These are phyloP conservation scores for Hormaphis cornu DNA, from an alignment of 1,140 invertebrate species.

Conservation along the genomic window DNA sequence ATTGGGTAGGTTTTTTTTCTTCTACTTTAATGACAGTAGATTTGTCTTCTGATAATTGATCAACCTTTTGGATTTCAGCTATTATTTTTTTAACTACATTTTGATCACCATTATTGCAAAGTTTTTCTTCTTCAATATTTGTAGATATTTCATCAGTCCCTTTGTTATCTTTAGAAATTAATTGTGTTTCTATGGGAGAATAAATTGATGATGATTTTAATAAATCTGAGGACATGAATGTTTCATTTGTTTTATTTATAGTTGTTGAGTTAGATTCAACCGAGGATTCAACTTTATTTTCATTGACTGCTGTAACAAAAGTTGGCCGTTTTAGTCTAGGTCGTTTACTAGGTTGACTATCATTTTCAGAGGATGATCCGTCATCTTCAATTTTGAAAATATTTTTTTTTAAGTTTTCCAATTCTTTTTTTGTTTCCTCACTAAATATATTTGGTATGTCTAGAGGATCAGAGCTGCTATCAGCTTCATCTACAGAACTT, in stretches of 20 bases:
- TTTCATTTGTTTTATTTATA: background rate
- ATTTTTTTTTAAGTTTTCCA: slow-evolving; percentile 22
- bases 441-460: slow-evolving; percentile 3
- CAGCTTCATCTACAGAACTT: background rate
- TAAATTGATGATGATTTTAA: background rate
- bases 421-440: slow-evolving; percentile 25
- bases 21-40: background rate
- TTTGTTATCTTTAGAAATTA: background rate
- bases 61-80: background rate
- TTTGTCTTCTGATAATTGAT: background rate
- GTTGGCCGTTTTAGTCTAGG: slow-evolving; percentile 19
- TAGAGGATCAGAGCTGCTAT: background rate
- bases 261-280: no score
- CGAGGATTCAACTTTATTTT: background rate
- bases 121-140: background rate
- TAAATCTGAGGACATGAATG: background rate
- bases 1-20: background rate
- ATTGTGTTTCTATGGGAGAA: background rate
- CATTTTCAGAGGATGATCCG: slow-evolving; percentile 24
- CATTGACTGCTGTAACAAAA: background rate
- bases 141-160: background rate
- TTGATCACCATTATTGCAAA: background rate
- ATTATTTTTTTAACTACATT: background rate
- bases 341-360: slow-evolving; percentile 21
- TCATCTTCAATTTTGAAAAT: slow-evolving; percentile 30